A percentile compares a stretch with the other conserved stretches of the same genome.
Conservation (phyloP, 2,888 invertebrate species). For the Machimus atricapillus region DNA sequence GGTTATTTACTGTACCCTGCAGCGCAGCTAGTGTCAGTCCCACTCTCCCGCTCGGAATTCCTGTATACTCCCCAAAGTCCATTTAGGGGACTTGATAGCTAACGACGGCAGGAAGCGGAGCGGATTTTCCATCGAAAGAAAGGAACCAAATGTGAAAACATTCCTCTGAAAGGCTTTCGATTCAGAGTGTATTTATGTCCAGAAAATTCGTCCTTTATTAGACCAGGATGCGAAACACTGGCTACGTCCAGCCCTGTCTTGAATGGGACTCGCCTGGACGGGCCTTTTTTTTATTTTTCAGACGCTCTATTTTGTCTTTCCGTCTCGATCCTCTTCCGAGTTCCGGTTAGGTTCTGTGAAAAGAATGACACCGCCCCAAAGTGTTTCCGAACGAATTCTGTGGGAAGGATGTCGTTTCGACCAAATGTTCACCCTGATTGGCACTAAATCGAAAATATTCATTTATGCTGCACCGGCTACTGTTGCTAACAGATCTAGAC, state of each 20-base stretch:
- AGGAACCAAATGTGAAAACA: conserved; percentile 1
- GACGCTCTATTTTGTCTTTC: neutral
- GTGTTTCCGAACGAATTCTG: neutral
- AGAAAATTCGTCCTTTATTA: neutral
- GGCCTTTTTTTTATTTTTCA: neutral
- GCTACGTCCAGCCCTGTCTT: neutral
- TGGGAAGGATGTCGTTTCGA: neutral
- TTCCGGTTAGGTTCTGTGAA: neutral
- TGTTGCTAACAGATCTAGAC: neutral
- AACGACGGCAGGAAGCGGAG: conserved; percentile 5
- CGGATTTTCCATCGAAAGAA: neutral
- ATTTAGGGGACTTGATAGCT: neutral
- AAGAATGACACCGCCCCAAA: neutral
- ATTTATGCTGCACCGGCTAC: neutral
- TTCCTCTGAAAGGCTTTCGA: conserved; percentile 4
- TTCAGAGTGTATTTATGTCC: neutral
- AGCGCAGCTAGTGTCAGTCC: neutral
- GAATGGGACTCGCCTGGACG: neutral
- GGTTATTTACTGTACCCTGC: neutral
- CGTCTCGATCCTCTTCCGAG: neutral
- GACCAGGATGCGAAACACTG: neutral
- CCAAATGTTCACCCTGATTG: neutral
- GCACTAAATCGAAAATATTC: neutral
- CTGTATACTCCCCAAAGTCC: neutral
- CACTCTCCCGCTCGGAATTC: neutral